Evolutionary conservation across 2,797 vertebrate species (phyloP), one percentile per base, ranked within the genome.

Genomic region (Paramormyrops hopkinsi): DNA sequence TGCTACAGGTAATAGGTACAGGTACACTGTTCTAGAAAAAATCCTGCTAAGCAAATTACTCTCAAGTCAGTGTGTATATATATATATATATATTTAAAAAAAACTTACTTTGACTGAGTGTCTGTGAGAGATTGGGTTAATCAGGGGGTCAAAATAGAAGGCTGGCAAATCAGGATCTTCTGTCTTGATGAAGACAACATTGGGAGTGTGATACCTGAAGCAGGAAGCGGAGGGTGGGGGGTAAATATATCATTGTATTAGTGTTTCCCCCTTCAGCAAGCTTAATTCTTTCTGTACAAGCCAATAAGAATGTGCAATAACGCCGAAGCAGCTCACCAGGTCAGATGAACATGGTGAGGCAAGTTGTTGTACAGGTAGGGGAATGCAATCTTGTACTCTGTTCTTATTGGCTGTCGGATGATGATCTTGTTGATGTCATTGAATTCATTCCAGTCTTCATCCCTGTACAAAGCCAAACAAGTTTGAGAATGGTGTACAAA

Each of bases 401-500:
- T 99, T 91, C 98, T 97, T 92, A 99, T 99, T 0, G 98, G 98
- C 94, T 99, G 98, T 51, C 98, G 95, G 92, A 99, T 99, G 94
- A 99, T 99, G 92, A 99, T 99, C 93, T 99, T 99, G 94, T 99
- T 99, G 95, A 99, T 99, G 94, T 99, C 99, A 3, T 99, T 99
- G 93, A 99, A 99, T 91, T 99, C 99, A 83, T 99, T 99, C 99
- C 99, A 99, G 94, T 99, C 99, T 95, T 99, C 99, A 94, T 99
- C 99, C 95, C 99, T 99, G 90, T 37, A 88, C 86, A 0, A 92
- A 33, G 90, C 12, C 90, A 0, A 50, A 12, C 2, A 88, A 19
- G 90, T 25, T 87, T 41, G 83, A 85, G 51, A 69, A 37, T 11
- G 37, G 9, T 12, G 48, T 56, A 37, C 4, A 51, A 14, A 53